These are phyloP conservation scores for Enteromius afrohamiltoni DNA, from an alignment of 2,797 vertebrate species.

Conservation along the genomic window DNA sequence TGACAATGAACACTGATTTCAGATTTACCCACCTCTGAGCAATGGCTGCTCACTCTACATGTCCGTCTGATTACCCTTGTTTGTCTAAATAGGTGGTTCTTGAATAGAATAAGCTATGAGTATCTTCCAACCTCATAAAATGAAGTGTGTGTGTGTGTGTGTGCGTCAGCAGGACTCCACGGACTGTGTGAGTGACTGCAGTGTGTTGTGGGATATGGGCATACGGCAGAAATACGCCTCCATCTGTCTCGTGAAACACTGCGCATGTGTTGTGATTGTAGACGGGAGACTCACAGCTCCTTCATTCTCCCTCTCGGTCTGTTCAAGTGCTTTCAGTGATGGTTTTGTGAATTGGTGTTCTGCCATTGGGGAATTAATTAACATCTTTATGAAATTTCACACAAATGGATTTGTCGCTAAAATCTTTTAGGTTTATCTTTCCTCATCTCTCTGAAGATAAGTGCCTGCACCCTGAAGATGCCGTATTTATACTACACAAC, in stretches of 20 bases:
- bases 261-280: constrained; percentile 34
- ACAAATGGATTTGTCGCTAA: constrained; percentile 22
- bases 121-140: not conserved
- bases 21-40: not conserved
- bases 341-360: constrained; percentile 4
- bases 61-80: not conserved
- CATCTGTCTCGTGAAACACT: constrained; percentile 46
- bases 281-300: constrained; percentile 47
- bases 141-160: constrained; percentile 62
- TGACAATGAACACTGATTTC: not conserved
- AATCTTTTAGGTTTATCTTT: constrained; percentile 16
- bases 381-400: constrained; percentile 27
- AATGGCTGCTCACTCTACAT: not conserved
- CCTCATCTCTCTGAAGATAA: constrained; percentile 26
- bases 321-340: constrained; percentile 12
- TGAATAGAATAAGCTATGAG: not conserved
- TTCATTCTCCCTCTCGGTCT: not conserved
- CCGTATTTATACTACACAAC: not conserved
- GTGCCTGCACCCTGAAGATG: constrained; percentile 16
- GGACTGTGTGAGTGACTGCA: constrained; percentile 85
- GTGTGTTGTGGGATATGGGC: constrained; percentile 71
- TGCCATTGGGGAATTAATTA: constrained; percentile 19
- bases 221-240: constrained; percentile 44
- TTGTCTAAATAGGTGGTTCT: constrained; percentile 9
- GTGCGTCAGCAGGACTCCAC: constrained; percentile 82